phyloP scores from a whole-genome alignment of 1,140 invertebrate species.

The Acromyrmex echinatior region DNA sequence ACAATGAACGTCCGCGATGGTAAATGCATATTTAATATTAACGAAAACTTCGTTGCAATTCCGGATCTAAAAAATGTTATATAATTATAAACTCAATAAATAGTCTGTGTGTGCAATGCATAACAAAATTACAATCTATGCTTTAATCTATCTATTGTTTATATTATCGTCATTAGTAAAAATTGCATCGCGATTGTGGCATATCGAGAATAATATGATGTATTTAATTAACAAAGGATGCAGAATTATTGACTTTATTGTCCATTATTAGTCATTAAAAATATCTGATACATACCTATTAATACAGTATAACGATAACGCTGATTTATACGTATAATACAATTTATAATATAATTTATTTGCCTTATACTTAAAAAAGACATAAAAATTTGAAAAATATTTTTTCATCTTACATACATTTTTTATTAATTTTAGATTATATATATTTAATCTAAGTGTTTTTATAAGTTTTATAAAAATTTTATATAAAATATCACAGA shows the following conservation, averaged over 20 bases:
- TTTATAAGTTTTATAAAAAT: neutral
- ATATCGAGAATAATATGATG: neutral
- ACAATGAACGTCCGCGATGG: conserved; percentile 13
- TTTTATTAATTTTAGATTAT: neutral
- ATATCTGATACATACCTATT: neutral
- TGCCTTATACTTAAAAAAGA: neutral
- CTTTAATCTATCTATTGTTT: conserved; percentile 8
- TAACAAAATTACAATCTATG: conserved; percentile 3
- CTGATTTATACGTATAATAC: neutral
- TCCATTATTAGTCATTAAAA: neutral
- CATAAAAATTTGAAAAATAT: neutral
- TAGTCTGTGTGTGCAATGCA: neutral
- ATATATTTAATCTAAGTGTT: neutral
- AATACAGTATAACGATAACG: neutral
- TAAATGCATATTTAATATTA: conserved; percentile 52
- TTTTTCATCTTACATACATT: neutral
- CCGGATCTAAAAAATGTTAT: conserved; percentile 24
- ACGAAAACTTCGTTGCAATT: neutral
- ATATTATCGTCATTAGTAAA: conserved; percentile 4
- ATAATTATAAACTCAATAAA: conserved; percentile 6
- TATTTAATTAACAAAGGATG: conserved; percentile 31
- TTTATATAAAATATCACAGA: neutral
- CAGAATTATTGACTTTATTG: neutral
- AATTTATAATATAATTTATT: neutral
- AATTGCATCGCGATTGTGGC: neutral